A percentile compares a stretch with the other conserved stretches of the same genome.
Evolutionary conservation across 2,888 invertebrate species (phyloP).

Genomic region (Tillus elongatus): DNA sequence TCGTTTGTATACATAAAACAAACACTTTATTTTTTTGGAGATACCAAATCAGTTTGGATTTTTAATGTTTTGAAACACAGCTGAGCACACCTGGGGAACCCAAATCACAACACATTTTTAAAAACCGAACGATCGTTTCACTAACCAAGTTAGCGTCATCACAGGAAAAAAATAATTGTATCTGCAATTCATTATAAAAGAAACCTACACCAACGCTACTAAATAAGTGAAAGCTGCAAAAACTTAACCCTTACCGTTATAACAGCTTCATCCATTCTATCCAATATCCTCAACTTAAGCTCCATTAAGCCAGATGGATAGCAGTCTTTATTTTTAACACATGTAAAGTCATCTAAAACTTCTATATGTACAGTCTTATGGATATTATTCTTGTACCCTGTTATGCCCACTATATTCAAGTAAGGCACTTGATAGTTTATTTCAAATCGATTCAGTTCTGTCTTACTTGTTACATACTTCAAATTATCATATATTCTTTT

Average conservation of each 20-base stretch:
- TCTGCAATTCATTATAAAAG: too few species aligned
- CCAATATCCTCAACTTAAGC: constrained; percentile 40
- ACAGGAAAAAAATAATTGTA: too few species aligned
- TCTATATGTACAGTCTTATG: constrained; percentile 39
- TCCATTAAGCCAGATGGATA: constrained; percentile 39
- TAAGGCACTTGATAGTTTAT: constrained; percentile 34
- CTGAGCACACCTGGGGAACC: too few species aligned
- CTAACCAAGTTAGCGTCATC: too few species aligned
- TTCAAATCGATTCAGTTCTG: constrained; percentile 28
- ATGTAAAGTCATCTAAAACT: constrained; percentile 39
- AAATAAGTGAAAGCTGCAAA: too few species aligned
- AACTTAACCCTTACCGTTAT: constrained; percentile 40
- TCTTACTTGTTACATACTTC: constrained; percentile 21
- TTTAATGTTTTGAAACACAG: too few species aligned
- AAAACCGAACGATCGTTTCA: too few species aligned
- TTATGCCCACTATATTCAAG: constrained; percentile 37
- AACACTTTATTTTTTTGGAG: too few species aligned
- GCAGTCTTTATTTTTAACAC: constrained; percentile 34
- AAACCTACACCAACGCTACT: too few species aligned
- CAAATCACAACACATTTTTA: too few species aligned
- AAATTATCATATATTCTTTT: constrained; percentile 28
- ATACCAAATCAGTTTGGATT: too few species aligned
- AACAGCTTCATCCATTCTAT: constrained; percentile 33
- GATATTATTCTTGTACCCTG: constrained; percentile 33
- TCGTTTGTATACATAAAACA: too few species aligned